Percentiles rank a stretch among this genome's conserved stretches.
Evolutionary conservation across 2,888 invertebrate genomes (phyloP).

Genomic region (Orchesella flavescens): DNA sequence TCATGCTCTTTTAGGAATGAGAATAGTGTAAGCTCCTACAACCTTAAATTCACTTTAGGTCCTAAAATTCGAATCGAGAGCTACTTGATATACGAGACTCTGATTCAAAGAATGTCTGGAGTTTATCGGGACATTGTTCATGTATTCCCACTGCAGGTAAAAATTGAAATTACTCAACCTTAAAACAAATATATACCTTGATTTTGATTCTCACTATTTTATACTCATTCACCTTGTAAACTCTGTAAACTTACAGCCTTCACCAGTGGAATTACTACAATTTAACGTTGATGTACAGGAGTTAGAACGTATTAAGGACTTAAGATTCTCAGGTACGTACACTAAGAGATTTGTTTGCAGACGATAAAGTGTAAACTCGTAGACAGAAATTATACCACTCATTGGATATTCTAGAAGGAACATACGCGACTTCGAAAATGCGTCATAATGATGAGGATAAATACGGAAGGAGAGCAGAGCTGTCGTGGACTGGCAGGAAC

Average conservation of each 20-base stretch:
- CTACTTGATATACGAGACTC: constrained; percentile 34
- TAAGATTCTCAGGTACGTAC: constrained; percentile 14
- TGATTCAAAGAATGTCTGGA: constrained; percentile 8
- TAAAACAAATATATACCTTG: not conserved
- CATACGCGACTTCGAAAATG: not conserved
- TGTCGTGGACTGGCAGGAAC: constrained; percentile 8
- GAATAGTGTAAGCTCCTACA: not conserved
- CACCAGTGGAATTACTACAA: constrained; percentile 9
- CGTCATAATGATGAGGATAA: not conserved
- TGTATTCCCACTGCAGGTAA: constrained; percentile 28
- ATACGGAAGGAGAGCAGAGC: not conserved
- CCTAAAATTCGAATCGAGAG: constrained; percentile 3
- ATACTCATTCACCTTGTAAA: no score
- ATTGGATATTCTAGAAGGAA: not conserved
- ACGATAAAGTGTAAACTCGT: not conserved
- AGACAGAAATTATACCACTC: no score
- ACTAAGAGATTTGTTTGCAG: not conserved
- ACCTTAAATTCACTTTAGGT: constrained; percentile 36
- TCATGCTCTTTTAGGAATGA: not conserved
- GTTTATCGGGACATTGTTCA: constrained; percentile 18
- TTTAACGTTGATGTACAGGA: constrained; percentile 40
- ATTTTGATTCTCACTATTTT: not conserved
- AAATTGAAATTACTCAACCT: no score
- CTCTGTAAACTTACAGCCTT: not conserved
- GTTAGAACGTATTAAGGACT: not conserved